Evolutionary conservation across 2,113 vertebrate genomes (phyloP).

Genomic region (Asarcornis scutulata): DNA sequence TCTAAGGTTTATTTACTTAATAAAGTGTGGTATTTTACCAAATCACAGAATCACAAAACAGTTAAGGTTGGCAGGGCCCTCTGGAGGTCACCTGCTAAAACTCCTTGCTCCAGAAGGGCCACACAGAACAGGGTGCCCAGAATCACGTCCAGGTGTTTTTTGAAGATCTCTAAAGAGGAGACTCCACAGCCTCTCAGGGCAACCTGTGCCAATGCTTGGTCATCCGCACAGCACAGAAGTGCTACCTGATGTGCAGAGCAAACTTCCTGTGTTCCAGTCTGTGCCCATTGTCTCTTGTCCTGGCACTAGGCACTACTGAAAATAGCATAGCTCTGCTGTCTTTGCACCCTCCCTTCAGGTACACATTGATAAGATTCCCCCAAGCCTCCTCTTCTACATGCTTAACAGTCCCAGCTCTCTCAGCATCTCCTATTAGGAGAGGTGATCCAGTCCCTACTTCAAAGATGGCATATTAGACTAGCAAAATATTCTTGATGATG

Average conservation of each 20-base stretch:
- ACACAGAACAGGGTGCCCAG: background rate
- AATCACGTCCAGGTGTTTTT: background rate
- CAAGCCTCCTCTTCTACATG: too few relatives aligned
- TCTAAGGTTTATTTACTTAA: background rate
- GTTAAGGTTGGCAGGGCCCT: background rate
- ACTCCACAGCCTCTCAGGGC: background rate
- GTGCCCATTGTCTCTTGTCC: background rate
- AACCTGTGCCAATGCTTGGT: background rate
- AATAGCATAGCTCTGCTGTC: background rate
- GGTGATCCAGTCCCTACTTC: background rate
- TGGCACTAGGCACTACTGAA: background rate
- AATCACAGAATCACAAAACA: background rate
- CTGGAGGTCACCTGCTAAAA: background rate
- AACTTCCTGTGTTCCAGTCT: background rate
- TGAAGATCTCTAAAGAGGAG: background rate
- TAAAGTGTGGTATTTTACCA: background rate
- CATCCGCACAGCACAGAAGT: background rate
- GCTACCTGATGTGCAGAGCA: background rate
- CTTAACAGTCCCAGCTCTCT: too few relatives aligned
- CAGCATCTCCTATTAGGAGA: too few relatives aligned
- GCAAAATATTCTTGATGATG: background rate
- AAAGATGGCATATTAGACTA: background rate
- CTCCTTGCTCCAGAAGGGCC: background rate
- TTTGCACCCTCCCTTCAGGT: too few relatives aligned
- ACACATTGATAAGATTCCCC: too few relatives aligned